Conservation (phyloP, 2,888 invertebrate genomes). For the Dicyrtomina minuta region DNA sequence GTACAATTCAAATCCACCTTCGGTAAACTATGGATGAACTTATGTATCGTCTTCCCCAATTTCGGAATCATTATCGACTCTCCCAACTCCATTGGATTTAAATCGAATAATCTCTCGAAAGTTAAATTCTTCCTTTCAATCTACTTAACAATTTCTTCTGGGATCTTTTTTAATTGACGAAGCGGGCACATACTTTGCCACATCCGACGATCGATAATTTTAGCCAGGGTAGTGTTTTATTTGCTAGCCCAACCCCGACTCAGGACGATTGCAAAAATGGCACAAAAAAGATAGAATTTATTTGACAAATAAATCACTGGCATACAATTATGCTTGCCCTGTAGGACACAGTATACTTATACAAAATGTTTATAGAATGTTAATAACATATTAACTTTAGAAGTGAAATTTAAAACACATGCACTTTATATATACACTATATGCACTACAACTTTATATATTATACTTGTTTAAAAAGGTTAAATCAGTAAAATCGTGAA, state of each 20-base stretch:
- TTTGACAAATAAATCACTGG: slow-evolving; percentile 86
- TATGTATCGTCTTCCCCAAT: slow-evolving; percentile 91
- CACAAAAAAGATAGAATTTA: too few species aligned
- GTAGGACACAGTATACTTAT: too few species aligned
- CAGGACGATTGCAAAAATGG: slow-evolving; percentile 90
- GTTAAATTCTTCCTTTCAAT: slow-evolving; percentile 97
- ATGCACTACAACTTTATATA: too few species aligned
- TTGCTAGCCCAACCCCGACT: slow-evolving; percentile 92
- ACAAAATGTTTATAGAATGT: too few species aligned
- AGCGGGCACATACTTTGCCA: slow-evolving; percentile 99
- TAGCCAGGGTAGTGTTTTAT: slow-evolving; percentile 94
- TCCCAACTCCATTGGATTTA: slow-evolving; percentile 96
- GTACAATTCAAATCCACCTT: slow-evolving; percentile 94
- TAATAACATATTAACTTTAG: too few species aligned
- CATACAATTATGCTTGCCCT: slow-evolving; percentile 99
- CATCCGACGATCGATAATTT: slow-evolving; percentile 98
- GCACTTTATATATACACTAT: too few species aligned
- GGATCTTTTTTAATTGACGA: slow-evolving; percentile 95
- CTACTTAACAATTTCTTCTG: slow-evolving; percentile 93
- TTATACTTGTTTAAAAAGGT: too few species aligned
- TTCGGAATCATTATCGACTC: slow-evolving; percentile 90
- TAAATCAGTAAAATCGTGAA: too few species aligned
- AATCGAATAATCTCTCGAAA: slow-evolving; percentile 90
- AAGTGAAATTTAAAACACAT: too few species aligned
- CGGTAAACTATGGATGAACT: slow-evolving; percentile 94